Base-by-base conservation (phyloP, 2,888 invertebrate genomes). In the Hirudinaria manillensis region DNA sequence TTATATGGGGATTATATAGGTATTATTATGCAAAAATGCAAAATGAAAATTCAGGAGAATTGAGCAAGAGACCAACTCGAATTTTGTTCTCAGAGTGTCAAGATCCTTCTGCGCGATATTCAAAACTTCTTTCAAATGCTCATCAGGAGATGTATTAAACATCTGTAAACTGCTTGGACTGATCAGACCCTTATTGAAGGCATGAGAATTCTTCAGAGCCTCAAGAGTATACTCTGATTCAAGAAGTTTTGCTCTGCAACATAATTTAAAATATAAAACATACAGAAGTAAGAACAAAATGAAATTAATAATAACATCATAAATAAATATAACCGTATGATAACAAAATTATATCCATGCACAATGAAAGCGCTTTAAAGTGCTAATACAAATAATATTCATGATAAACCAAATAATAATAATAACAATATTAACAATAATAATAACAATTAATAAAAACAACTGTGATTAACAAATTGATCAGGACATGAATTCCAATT, bases 181-280 rank as follows among this genome's bases (percentile, higher is more conserved):
- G 0, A 77, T 72, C 51, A 75, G 77, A 74, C 78, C 70, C 19
- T 79, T 77, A 65, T 80, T 76, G 2, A 81, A 77, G 13, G 81
- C 81, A 21, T 78, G 77, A 29, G 80, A 75, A 75, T 82, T 81
- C 77, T 82, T 88, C 38, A 93, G 83, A 80, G 91, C 90, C 79
- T 91, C 90, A 82, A 91, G 91, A 82, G 90, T 89, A 74, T 90
- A 89, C 82, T 92, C 94, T 0, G 94, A 91, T 86, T 97, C 96
- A 82, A 93, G 89, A 74, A 97, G 86, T 83, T 93, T 92, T 0
- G 93, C 91, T 79, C 93, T 86, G 77, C 4, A 68, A 45, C 13
- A 1, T 65, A 29, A 65, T 65, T 65, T 29, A 13, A 13, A 65
- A 27, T 65, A 19, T 10, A 1, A 32, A 65, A 65, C 13, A 16